phyloP scores from a whole-genome alignment of 2,113 vertebrate species.

The Beaufortia kweichowensis region DNA sequence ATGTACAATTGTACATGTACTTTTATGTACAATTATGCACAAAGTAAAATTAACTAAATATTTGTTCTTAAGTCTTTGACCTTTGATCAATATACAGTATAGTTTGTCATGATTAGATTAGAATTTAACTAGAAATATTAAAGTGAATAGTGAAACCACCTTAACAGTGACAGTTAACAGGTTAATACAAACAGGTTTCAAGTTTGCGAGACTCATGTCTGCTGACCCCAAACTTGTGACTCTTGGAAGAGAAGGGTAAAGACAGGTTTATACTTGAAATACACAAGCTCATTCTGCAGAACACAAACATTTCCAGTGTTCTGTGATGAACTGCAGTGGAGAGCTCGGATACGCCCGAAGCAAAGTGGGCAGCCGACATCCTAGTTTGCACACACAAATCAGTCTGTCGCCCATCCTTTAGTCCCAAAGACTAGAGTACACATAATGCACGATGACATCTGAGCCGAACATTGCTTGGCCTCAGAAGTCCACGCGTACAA shows the following conservation, averaged over 20 bases:
- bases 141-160: no score
- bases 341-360: background rate
- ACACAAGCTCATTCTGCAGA: constrained; percentile 12
- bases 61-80: no score
- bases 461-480: background rate
- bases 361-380: background rate
- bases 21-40: no score
- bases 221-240: background rate
- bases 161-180: no score
- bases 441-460: constrained; percentile 14
- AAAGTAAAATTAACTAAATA: no score
- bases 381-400: background rate
- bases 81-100: no score
- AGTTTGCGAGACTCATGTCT: background rate
- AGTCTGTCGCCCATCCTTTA: background rate
- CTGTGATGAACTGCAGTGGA: background rate
- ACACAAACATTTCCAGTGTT: background rate
- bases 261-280: background rate
- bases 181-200: no score
- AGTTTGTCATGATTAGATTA: no score
- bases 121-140: no score
- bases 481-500: constrained; percentile 3
- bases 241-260: background rate
- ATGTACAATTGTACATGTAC: no score
- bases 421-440: background rate